Percentiles rank a stretch among this genome's conserved stretches.
Evolutionary conservation across 2,888 invertebrate genomes (phyloP).

Genomic region (Prosopocoilus inquinatus): DNA sequence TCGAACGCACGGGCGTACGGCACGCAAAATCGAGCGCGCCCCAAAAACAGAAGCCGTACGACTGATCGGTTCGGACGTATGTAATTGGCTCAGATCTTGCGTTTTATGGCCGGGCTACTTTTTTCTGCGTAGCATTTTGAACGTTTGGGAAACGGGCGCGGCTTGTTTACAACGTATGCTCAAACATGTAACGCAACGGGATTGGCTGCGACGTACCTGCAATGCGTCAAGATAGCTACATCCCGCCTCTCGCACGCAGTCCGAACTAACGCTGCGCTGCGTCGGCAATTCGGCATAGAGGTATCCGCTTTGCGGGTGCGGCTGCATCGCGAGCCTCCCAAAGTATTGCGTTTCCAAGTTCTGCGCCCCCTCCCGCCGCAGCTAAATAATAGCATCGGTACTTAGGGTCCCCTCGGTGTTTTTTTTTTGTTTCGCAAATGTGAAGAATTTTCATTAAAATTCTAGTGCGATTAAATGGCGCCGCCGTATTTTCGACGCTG

Average conservation of each 20-base stretch:
- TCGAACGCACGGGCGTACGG: background rate
- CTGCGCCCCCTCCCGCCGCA: no score
- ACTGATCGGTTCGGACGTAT: no score
- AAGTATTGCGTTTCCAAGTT: no score
- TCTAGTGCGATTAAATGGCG: no score
- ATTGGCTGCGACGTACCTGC: constrained; percentile 83
- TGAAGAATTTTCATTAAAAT: no score
- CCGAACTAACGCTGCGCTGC: constrained; percentile 35
- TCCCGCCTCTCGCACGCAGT: constrained; percentile 40
- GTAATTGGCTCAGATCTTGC: no score
- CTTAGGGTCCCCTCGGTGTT: no score
- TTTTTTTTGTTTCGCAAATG: no score
- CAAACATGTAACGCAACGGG: constrained; percentile 58
- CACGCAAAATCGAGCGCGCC: no score
- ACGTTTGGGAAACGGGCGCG: constrained; percentile 58
- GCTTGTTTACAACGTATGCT: constrained; percentile 69
- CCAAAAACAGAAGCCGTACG: no score
- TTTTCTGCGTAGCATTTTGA: constrained; percentile 57
- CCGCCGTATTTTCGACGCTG: no score
- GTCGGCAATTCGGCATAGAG: constrained; percentile 33
- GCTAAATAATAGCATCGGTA: no score
- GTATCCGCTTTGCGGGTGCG: constrained; percentile 45
- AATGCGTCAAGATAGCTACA: constrained; percentile 73
- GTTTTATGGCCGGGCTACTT: constrained; percentile 47
- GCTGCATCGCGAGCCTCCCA: constrained; percentile 23